Percentiles rank a stretch among this genome's conserved stretches.
Evolutionary conservation across 2,888 invertebrate genomes (phyloP).

Genomic region (Alsophila aescularia): DNA sequence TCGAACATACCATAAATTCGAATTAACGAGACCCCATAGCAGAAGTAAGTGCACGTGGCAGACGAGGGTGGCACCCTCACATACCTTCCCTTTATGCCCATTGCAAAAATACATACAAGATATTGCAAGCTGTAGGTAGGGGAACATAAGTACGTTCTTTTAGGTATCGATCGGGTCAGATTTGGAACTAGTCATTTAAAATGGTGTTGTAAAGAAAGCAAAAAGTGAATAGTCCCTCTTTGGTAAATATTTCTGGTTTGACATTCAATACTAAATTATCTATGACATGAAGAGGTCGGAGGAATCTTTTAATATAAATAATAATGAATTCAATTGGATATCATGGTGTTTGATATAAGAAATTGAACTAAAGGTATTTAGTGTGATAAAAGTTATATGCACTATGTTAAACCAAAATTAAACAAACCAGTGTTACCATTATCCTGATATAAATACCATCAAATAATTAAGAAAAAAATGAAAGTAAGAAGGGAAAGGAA

Average conservation of each 20-base stretch:
- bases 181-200: conserved; percentile 1
- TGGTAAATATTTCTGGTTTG: background rate
- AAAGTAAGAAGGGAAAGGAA: background rate
- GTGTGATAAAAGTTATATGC: conserved; percentile 7
- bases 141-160: conserved; percentile 19
- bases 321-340: background rate
- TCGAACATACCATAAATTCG: conserved; percentile 36
- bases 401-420: conserved; percentile 10
- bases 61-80: conserved; percentile 63
- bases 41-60: conserved; percentile 66
- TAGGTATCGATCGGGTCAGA: conserved; percentile 25
- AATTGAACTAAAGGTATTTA: background rate
- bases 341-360: background rate
- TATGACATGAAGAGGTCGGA: background rate
- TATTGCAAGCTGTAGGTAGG: conserved; percentile 27
- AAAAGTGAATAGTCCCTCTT: too few species aligned
- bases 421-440: background rate
- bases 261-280: background rate
- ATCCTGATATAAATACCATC: too few species aligned
- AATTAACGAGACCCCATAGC: conserved; percentile 54
- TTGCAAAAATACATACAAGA: conserved; percentile 38
- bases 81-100: conserved; percentile 33
- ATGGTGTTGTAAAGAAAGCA: too few species aligned
- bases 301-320: background rate
- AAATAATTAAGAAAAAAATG: too few species aligned